These are phyloP conservation scores for Ormyrus thymus DNA, from an alignment of 2,888 invertebrate genomes.

Conservation along the genomic window DNA sequence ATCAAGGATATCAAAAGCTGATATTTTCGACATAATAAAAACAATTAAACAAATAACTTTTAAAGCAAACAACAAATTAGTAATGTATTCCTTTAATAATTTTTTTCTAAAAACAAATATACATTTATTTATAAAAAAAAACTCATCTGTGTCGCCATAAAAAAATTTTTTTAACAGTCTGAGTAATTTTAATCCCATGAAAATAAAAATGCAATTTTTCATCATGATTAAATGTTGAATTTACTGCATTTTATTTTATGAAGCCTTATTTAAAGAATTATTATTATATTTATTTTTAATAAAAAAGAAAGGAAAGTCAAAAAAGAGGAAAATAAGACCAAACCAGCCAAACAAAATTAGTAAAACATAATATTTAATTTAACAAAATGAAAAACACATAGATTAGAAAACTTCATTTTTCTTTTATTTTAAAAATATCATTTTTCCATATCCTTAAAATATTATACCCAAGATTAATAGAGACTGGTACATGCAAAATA, in stretches of 20 bases:
- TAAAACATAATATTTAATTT: constrained; percentile 8
- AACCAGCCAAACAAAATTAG: constrained; percentile 5
- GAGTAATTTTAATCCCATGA: no score
- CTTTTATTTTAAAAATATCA: constrained; percentile 16
- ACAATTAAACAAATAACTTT: background rate
- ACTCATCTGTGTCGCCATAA: no score
- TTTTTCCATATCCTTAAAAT: constrained; percentile 24
- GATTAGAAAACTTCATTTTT: background rate
- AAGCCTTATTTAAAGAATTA: background rate
- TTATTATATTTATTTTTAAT: background rate
- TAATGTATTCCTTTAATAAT: background rate
- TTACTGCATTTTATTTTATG: background rate
- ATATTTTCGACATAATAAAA: constrained; percentile 14
- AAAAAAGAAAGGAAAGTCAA: background rate
- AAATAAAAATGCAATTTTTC: no score
- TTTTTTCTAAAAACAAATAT: background rate
- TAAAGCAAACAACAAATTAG: background rate
- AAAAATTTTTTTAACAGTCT: no score
- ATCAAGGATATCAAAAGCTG: constrained; percentile 36
- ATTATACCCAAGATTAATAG: no score
- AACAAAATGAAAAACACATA: constrained; percentile 11
- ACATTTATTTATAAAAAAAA: background rate
- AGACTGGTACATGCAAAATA: no score
- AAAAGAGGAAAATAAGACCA: background rate
- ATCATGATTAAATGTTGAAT: background rate